These are phyloP conservation scores for Bathynomus jamesi DNA, from an alignment of 1,140 invertebrate genomes.

Conservation along the genomic window DNA sequence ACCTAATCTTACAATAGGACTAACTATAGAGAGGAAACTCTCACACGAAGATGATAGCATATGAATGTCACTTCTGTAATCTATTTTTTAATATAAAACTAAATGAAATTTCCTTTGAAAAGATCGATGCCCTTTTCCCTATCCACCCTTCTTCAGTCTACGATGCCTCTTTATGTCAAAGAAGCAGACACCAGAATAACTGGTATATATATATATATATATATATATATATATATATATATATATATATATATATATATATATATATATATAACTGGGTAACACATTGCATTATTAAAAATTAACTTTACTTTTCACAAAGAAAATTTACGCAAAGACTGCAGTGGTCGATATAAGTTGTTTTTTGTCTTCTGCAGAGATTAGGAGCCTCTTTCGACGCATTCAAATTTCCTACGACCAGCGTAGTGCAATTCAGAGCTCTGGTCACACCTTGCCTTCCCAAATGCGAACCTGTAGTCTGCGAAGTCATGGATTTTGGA, in stretches of 20 bases:
- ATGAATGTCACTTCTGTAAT: too few relatives aligned
- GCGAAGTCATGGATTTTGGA: constrained; percentile 44
- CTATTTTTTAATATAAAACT: too few relatives aligned
- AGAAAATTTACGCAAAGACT: neutral
- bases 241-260: neutral
- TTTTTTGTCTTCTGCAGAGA: constrained; percentile 32
- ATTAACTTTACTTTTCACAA: neutral
- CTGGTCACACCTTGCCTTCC: constrained; percentile 51
- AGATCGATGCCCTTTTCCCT: too few relatives aligned
- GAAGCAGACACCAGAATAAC: too few relatives aligned
- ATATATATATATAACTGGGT: neutral
- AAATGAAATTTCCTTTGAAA: too few relatives aligned
- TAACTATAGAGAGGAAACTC: too few relatives aligned
- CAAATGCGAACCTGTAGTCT: constrained; percentile 47
- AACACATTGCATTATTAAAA: neutral
- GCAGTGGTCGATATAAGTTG: neutral
- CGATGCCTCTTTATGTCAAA: too few relatives aligned
- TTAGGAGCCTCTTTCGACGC: constrained; percentile 51
- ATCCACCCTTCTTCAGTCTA: too few relatives aligned
- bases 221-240: neutral
- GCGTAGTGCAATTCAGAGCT: constrained; percentile 52
- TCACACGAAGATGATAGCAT: too few relatives aligned
- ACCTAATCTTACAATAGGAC: neutral
- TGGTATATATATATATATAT: neutral
- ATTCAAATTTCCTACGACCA: constrained; percentile 52